A percentile compares a stretch with the other conserved stretches of the same genome.
Conservation (phyloP, 2,888 invertebrate genomes). For the Orthosia gothica region DNA sequence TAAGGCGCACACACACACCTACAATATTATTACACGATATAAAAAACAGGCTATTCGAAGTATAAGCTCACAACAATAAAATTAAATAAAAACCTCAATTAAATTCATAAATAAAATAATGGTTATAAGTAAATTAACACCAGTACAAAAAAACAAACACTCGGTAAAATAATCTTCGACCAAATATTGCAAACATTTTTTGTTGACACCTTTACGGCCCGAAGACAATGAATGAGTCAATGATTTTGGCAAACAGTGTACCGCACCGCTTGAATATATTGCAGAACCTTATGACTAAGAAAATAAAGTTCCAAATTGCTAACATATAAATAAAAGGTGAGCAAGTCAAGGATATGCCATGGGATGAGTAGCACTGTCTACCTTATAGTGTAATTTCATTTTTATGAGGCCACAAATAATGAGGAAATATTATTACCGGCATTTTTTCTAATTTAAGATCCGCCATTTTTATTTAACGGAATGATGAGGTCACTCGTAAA, state of each 20-base stretch:
- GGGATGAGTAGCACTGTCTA: slow-evolving; percentile 43
- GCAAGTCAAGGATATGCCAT: slow-evolving; percentile 11
- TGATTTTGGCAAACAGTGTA: slow-evolving; percentile 56
- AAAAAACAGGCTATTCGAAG: too few relatives aligned
- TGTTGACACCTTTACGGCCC: slow-evolving; percentile 79
- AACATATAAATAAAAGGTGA: neutral
- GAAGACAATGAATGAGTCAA: slow-evolving; percentile 80
- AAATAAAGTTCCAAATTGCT: slow-evolving; percentile 29
- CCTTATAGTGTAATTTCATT: slow-evolving; percentile 63
- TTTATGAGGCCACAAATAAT: slow-evolving; percentile 69
- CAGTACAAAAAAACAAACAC: too few relatives aligned
- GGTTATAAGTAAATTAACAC: slow-evolving; percentile 32
- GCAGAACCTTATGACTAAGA: accelerated
- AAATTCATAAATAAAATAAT: slow-evolving; percentile 6
- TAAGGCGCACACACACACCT: too few relatives aligned
- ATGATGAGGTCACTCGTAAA: slow-evolving; percentile 45
- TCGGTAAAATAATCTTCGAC: slow-evolving; percentile 59
- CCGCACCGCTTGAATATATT: slow-evolving; percentile 4
- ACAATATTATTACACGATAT: too few relatives aligned
- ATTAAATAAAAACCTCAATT: slow-evolving; percentile 10
- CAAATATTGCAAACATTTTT: slow-evolving; percentile 76
- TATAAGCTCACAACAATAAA: neutral
- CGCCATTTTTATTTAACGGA: slow-evolving; percentile 41
- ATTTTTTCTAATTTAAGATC: slow-evolving; percentile 56
- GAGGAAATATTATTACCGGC: slow-evolving; percentile 62